Conservation (phyloP, 2,888 invertebrate species). For the Esperia sulphurella region DNA sequence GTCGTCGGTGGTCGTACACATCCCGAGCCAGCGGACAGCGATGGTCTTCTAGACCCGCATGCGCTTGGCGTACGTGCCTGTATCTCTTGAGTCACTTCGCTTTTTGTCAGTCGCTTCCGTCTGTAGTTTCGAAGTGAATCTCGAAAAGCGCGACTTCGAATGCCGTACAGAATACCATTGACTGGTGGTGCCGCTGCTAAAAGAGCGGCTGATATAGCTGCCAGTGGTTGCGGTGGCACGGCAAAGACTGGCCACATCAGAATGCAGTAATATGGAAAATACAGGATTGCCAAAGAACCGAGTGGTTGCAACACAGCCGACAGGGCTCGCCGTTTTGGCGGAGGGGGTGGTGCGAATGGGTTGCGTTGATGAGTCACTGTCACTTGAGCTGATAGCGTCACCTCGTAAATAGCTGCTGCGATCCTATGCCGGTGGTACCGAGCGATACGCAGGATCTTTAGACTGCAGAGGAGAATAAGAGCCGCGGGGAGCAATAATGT, state of each 20-base stretch:
- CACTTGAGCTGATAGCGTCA: slow-evolving; percentile 90
- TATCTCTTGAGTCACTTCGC: slow-evolving; percentile 88
- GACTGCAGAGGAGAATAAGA: slow-evolving; percentile 85
- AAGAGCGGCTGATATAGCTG: slow-evolving; percentile 81
- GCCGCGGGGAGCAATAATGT: slow-evolving; percentile 84
- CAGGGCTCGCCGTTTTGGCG: slow-evolving; percentile 81
- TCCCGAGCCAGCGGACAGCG: slow-evolving; percentile 80
- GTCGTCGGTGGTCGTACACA: slow-evolving; percentile 66
- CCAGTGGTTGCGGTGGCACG: slow-evolving; percentile 60
- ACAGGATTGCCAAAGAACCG: slow-evolving; percentile 84
- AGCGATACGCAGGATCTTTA: slow-evolving; percentile 84
- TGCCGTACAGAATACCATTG: slow-evolving; percentile 88
- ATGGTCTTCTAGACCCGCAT: slow-evolving; percentile 86
- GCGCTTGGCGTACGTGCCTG: slow-evolving; percentile 89
- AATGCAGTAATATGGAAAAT: slow-evolving; percentile 86
- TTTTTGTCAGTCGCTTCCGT: slow-evolving; percentile 87
- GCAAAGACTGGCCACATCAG: slow-evolving; percentile 82
- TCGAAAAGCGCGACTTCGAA: slow-evolving; percentile 84
- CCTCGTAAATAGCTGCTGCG: slow-evolving; percentile 91
- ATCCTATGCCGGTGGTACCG: slow-evolving; percentile 90
- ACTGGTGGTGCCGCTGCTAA: slow-evolving; percentile 85
- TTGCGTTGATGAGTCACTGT: slow-evolving; percentile 90
- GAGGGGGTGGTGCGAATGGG: slow-evolving; percentile 85
- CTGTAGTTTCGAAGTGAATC: slow-evolving; percentile 88
- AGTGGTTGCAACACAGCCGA: slow-evolving; percentile 86